Percentiles rank a stretch among this genome's conserved stretches.
phyloP scores from a whole-genome alignment of 2,888 invertebrate species.

The Netelia virgata region DNA sequence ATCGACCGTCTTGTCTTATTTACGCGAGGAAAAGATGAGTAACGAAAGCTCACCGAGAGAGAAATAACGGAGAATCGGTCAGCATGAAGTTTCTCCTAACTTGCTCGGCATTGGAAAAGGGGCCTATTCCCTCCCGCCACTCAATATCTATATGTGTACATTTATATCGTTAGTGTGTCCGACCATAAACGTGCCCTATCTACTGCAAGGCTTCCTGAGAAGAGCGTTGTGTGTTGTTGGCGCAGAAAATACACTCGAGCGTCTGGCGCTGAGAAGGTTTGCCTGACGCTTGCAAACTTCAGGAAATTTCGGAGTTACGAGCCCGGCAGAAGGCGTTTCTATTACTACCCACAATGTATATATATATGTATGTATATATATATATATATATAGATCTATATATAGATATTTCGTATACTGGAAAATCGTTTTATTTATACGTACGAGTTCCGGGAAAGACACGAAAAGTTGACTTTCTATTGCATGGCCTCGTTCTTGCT shows the following conservation, averaged over 20 bases:
- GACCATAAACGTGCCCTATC: constrained; percentile 64
- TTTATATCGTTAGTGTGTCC: constrained; percentile 20
- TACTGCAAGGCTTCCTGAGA: constrained; percentile 53
- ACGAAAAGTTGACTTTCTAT: constrained; percentile 1
- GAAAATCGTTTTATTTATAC: constrained; percentile 31
- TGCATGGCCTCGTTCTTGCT: constrained; percentile 26
- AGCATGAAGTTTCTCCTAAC: constrained; percentile 38
- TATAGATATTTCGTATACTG: constrained; percentile 13
- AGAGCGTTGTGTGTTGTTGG: constrained; percentile 22
- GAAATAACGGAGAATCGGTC: constrained; percentile 23
- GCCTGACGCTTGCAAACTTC: constrained; percentile 37
- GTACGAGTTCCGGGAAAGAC: constrained; percentile 12
- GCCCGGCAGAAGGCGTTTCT: constrained; percentile 26
- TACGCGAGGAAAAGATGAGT: constrained; percentile 10
- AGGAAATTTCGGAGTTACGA: constrained; percentile 43
- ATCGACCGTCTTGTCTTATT: constrained; percentile 9
- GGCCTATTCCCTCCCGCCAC: not conserved
- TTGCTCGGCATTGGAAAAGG: constrained; percentile 24
- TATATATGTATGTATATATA: not conserved
- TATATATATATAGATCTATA: not conserved
- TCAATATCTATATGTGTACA: not conserved
- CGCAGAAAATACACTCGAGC: constrained; percentile 35
- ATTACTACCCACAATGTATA: not conserved
- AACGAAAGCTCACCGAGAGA: constrained; percentile 7
- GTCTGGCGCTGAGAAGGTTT: constrained; percentile 4